Evolutionary conservation across 2,797 vertebrate genomes (phyloP).

Genomic region (Pipistrellus kuhlii): DNA sequence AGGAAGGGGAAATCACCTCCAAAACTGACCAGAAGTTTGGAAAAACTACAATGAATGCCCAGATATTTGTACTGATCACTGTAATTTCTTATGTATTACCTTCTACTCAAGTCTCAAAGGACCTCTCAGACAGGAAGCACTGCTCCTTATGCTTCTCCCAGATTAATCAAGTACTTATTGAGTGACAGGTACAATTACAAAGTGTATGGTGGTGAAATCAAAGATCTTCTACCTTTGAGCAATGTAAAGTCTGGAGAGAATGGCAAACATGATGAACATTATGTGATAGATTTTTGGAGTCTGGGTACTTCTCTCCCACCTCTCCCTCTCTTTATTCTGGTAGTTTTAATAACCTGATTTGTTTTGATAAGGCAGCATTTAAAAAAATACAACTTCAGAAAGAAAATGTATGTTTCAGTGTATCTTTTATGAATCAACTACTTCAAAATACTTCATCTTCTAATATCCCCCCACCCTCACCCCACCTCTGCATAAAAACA

Average conservation of each 20-base stretch:
- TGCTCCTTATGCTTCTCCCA: not conserved
- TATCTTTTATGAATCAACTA: not conserved
- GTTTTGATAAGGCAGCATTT: not conserved
- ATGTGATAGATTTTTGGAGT: not conserved
- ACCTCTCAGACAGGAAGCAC: not conserved
- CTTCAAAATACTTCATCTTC: not conserved
- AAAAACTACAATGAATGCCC: not conserved
- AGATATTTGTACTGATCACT: not conserved
- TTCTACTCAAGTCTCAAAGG: not conserved
- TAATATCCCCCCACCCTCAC: too few species aligned
- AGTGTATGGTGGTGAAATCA: not conserved
- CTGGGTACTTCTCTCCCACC: not conserved
- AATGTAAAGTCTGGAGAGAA: not conserved
- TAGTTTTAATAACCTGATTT: constrained; percentile 24
- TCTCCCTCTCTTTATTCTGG: not conserved
- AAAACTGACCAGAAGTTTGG: constrained; percentile 38
- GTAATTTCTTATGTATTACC: not conserved
- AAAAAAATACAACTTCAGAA: not conserved
- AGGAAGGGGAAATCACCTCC: not conserved
- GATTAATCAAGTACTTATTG: not conserved
- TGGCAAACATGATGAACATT: not conserved
- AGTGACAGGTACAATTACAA: not conserved
- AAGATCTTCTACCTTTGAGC: not conserved
- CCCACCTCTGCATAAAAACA: not conserved
- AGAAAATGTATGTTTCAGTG: not conserved